A percentile compares a stretch with the other conserved stretches of the same genome.
Conservation (phyloP, 2,113 vertebrate genomes). For the Clarias magur region DNA sequence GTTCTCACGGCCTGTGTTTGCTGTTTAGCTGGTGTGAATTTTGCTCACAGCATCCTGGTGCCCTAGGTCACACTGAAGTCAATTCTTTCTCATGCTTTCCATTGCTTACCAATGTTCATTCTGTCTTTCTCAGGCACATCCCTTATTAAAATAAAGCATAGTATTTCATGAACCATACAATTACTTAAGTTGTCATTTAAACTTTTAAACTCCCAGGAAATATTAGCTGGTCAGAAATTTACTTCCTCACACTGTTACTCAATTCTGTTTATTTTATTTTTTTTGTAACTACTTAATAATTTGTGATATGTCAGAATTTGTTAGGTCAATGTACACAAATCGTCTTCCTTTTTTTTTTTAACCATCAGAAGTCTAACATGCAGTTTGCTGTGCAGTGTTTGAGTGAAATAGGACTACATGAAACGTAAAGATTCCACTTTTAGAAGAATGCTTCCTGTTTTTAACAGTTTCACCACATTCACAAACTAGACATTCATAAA, state of each 20-base stretch:
- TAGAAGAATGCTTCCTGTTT: neutral
- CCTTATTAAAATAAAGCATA: conserved; percentile 15
- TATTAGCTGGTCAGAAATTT: no score
- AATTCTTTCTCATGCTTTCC: conserved; percentile 49
- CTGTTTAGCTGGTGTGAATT: conserved; percentile 59
- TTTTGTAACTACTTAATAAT: neutral
- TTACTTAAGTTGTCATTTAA: neutral
- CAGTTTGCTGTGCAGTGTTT: neutral
- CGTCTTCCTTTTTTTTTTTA: neutral
- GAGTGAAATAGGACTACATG: neutral
- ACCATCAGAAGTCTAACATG: neutral
- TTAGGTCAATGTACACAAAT: neutral
- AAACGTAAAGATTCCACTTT: neutral
- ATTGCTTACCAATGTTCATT: conserved; percentile 1
- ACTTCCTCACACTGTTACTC: neutral
- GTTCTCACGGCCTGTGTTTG: conserved; percentile 60
- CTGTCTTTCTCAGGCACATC: conserved; percentile 23
- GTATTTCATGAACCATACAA: conserved; percentile 7
- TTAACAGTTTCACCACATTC: neutral
- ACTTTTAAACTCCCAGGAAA: neutral
- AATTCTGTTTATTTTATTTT: neutral
- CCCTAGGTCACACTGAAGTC: conserved; percentile 52
- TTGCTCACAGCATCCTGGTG: conserved; percentile 50
- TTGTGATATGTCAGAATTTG: neutral
- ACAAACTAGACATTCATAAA: neutral